Evolutionary conservation across 1,140 invertebrate genomes (phyloP).

Genomic region (Drosophila guanche): DNA sequence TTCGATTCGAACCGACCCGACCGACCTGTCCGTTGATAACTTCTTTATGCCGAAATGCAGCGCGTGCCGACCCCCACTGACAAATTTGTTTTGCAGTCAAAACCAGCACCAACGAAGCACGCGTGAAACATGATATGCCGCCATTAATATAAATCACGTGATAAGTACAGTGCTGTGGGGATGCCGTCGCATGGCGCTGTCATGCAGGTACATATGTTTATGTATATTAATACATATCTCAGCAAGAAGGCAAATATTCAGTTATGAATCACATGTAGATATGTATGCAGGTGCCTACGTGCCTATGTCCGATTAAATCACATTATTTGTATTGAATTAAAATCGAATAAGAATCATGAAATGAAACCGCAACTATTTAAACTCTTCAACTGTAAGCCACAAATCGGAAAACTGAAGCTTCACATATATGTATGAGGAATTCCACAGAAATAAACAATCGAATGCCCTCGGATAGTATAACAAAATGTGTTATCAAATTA

Average conservation of each 20-base stretch:
- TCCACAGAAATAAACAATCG: too few relatives aligned
- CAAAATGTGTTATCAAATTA: conserved; percentile 28
- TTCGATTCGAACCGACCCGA: not conserved
- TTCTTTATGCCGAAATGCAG: conserved; percentile 77
- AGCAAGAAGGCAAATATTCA: not conserved
- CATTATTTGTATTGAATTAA: too few relatives aligned
- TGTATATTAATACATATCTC: not conserved
- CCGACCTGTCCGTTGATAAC: conserved; percentile 73
- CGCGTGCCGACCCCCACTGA: conserved; percentile 83
- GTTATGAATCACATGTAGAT: not conserved
- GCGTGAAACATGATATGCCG: conserved; percentile 83
- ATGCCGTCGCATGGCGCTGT: conserved; percentile 39
- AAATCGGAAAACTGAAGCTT: too few relatives aligned
- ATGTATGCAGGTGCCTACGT: conserved; percentile 2
- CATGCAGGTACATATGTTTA: conserved; percentile 28
- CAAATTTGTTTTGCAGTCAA: conserved; percentile 80
- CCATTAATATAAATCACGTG: conserved; percentile 83
- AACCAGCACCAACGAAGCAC: conserved; percentile 66
- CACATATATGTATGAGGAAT: too few relatives aligned
- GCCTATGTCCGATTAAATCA: not conserved
- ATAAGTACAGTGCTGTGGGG: conserved; percentile 68
- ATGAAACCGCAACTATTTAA: too few relatives aligned
- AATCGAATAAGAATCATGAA: too few relatives aligned
- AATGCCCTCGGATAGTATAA: not conserved
- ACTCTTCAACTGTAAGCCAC: too few relatives aligned